Evolutionary conservation across 2,888 invertebrate genomes (phyloP).

Genomic region (Rhynchonema sp.): DNA sequence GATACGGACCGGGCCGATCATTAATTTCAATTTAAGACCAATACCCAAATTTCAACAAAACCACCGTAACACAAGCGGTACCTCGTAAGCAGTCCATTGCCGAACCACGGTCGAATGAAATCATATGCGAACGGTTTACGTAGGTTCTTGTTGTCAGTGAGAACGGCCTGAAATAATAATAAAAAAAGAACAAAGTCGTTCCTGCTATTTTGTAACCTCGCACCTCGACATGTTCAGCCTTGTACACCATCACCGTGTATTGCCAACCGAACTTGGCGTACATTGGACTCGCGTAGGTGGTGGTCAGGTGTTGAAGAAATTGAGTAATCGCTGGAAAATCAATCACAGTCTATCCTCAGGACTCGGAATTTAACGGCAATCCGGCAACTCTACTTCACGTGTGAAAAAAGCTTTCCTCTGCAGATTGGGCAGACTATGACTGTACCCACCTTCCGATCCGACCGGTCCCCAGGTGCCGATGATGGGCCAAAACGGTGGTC

Average conservation of each 20-base stretch:
- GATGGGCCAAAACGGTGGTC: neutral
- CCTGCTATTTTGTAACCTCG: neutral
- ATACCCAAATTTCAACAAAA: neutral
- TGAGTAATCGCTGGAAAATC: neutral
- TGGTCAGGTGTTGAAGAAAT: neutral
- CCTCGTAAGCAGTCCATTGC: neutral
- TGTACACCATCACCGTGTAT: neutral
- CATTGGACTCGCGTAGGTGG: neutral
- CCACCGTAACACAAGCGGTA: neutral
- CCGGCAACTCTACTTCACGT: no score
- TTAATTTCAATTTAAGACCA: no score
- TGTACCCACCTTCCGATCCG: neutral
- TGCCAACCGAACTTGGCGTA: neutral
- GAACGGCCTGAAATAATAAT: neutral
- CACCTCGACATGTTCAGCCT: neutral
- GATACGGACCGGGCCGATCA: no score
- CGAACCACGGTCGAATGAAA: neutral
- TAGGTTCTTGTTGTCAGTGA: neutral
- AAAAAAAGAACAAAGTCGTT: no score
- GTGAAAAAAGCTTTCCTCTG: no score
- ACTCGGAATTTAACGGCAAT: no score
- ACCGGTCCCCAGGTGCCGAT: neutral
- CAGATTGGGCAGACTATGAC: no score
- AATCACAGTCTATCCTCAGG: neutral
- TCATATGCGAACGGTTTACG: neutral